Evolutionary conservation across 2,113 vertebrate genomes (phyloP).

Genomic region (Marmota flaviventris): DNA sequence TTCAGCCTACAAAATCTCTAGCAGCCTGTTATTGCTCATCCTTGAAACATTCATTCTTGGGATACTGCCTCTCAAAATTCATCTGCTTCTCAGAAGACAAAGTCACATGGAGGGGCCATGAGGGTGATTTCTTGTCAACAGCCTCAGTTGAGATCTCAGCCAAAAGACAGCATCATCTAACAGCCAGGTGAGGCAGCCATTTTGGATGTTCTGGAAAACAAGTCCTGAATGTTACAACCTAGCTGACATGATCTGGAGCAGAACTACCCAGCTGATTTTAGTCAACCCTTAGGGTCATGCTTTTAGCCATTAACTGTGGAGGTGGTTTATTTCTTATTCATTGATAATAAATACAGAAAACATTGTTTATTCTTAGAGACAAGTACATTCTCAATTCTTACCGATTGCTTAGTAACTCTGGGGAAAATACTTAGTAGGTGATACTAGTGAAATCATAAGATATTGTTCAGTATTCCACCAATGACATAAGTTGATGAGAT

Average conservation of each 20-base stretch:
- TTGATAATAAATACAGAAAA: neutral
- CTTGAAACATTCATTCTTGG: neutral
- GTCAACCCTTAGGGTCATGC: neutral
- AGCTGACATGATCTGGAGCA: neutral
- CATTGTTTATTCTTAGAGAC: neutral
- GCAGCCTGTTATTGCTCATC: neutral
- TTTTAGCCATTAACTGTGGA: neutral
- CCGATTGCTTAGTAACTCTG: neutral
- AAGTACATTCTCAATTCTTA: neutral
- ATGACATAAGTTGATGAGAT: neutral
- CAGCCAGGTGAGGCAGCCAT: neutral
- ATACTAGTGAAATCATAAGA: neutral
- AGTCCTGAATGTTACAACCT: neutral
- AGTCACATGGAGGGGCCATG: neutral
- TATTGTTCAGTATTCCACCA: neutral
- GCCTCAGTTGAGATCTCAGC: neutral
- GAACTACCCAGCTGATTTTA: neutral
- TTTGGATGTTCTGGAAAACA: neutral
- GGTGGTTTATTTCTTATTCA: neutral
- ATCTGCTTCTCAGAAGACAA: neutral
- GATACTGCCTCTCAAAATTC: neutral
- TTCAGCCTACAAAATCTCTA: neutral
- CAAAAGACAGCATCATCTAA: neutral
- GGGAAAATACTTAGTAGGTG: neutral
- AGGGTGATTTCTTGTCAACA: neutral